Conservation (phyloP, 1,140 invertebrate species). For the Bombus vancouverensis region DNA sequence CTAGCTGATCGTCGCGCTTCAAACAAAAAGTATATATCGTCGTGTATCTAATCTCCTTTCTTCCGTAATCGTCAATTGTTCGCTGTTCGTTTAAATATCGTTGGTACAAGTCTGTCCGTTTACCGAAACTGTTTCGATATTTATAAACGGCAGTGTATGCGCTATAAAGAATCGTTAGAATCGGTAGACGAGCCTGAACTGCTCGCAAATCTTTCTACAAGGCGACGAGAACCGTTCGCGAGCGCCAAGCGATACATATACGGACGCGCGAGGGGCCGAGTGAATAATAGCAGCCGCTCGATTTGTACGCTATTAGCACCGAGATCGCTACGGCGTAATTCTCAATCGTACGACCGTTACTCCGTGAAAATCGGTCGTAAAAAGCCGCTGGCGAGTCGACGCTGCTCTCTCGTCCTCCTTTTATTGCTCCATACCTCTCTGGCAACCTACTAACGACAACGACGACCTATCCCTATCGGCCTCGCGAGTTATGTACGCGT, state of each 20-base stretch:
- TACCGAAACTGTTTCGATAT: background rate
- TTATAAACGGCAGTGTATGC: slow-evolving; percentile 26
- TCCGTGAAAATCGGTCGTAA: slow-evolving; percentile 77
- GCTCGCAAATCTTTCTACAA: slow-evolving; percentile 22
- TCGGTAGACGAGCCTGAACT: slow-evolving; percentile 8
- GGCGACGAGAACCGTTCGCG: background rate
- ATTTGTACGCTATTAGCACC: slow-evolving; percentile 79
- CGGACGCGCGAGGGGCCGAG: slow-evolving; percentile 44
- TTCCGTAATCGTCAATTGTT: background rate
- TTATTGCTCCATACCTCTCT: slow-evolving; percentile 74
- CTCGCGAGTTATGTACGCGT: slow-evolving; percentile 53
- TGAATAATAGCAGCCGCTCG: slow-evolving; percentile 73
- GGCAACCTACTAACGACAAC: slow-evolving; percentile 63
- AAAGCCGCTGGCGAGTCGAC: slow-evolving; percentile 64
- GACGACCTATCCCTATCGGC: slow-evolving; percentile 62
- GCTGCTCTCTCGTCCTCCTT: slow-evolving; percentile 52
- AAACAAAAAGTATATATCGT: too few species aligned
- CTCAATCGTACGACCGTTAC: slow-evolving; percentile 74
- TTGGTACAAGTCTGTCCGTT: background rate
- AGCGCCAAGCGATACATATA: slow-evolving; percentile 61
- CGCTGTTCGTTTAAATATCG: background rate
- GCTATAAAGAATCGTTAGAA: background rate
- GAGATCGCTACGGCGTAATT: slow-evolving; percentile 74
- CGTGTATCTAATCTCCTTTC: background rate
- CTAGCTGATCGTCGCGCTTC: too few species aligned